A percentile compares a stretch with the other conserved stretches of the same genome.
These are phyloP conservation scores for Lamellibrachia satsuma DNA, from an alignment of 2,888 invertebrate genomes.

Conservation along the genomic window DNA sequence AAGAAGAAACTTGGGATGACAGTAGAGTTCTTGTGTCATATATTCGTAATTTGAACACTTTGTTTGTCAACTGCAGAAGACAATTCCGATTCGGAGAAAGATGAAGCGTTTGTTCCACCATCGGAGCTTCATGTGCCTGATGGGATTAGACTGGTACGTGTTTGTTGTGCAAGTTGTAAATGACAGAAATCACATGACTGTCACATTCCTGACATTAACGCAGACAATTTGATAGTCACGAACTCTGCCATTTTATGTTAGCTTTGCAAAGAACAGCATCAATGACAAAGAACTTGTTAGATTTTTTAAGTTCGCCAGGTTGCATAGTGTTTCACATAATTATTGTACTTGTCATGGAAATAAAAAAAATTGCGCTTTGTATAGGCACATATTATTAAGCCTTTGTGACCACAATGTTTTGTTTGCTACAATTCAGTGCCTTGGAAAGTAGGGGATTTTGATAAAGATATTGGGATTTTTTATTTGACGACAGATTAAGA, in stretches of 20 bases:
- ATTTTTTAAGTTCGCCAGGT: too few species aligned
- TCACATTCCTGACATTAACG: neutral
- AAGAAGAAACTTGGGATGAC: neutral
- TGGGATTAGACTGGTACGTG: slow-evolving; percentile 71
- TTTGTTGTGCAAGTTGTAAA: neutral
- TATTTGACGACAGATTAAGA: too few species aligned
- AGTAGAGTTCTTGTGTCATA: neutral
- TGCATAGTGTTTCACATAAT: too few species aligned
- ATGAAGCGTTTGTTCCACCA: slow-evolving; percentile 64
- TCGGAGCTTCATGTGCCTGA: slow-evolving; percentile 79
- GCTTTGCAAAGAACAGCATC: too few species aligned
- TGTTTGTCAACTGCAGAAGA: slow-evolving; percentile 22
- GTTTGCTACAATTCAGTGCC: too few species aligned
- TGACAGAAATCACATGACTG: neutral
- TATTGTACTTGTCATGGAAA: too few species aligned
- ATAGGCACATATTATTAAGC: too few species aligned
- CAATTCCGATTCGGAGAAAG: slow-evolving; percentile 33
- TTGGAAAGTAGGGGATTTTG: too few species aligned
- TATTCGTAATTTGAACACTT: neutral
- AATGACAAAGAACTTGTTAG: too few species aligned
- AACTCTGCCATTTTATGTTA: neutral
- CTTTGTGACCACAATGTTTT: too few species aligned
- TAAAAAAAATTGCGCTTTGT: too few species aligned
- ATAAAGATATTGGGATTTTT: too few species aligned
- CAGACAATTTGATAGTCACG: neutral